Evolutionary conservation across 2,888 invertebrate species (phyloP), one percentile per base, ranked within the genome.

Genomic region (Drosophila prolongata): DNA sequence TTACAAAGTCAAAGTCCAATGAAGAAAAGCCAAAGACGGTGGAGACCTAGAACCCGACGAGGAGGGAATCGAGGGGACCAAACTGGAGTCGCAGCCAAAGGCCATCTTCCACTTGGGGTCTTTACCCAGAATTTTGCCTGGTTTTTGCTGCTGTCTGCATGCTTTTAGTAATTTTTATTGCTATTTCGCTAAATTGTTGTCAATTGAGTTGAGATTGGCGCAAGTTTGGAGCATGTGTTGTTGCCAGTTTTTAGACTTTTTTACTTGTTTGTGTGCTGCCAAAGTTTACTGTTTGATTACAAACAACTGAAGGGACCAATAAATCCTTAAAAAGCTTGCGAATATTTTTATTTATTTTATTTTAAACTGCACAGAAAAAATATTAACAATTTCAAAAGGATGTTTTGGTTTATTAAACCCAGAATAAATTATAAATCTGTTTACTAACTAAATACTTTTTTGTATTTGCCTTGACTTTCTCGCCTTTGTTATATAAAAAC

Each of bases 1-100:
- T 77, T 76, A 66, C 53, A 68, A 66, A 77, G 77, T 69, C 77
- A 78, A 79, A 81, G 79, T 78, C 67, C 78, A 81, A 75, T 64
- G 46, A 55, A 69, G 56, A 66, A 68, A 67, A 43, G 37, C 14
- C 53, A 14, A 54, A 46, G 54, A 24, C 54, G 54, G 6, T 19
- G 43, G 37, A 56, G 44, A 52, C 27, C 10, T 14, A 44, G 37
- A 43, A 19, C 24, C 13, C 14, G 44, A 11, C 34, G 10, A 10
- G 5, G 24, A 34, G 30, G n/a, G n/a, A n/a, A 16, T 62, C 27
- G 46, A 2, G 24, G 10, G 35, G 10, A 11, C 10, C 44, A 38
- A 68, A 24, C 9, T 27, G 27, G 14, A 60, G 70, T 46, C 71
- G 46, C 44, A 56, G 49, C 6, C 30, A 30, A 30, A 30, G 30